Base-by-base conservation (phyloP, 2,797 vertebrate genomes). In the Pseudomugil tenellus region DNA sequence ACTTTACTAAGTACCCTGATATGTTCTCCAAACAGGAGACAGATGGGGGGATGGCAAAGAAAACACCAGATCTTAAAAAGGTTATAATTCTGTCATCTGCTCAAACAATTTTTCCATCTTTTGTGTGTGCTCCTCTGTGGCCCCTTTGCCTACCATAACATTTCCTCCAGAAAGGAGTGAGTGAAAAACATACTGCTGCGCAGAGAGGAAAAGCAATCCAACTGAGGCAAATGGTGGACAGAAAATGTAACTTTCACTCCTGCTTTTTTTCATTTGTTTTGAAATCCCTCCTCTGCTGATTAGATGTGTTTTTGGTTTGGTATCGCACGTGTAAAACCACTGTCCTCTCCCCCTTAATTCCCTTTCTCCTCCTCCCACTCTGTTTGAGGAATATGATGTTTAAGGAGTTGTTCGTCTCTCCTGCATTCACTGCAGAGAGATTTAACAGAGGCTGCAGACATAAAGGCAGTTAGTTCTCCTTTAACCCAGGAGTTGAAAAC, bases 331-430 rank as follows among this genome's bases (percentile, higher is more conserved):
- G 48, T 31, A 67, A 32, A 53, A 54, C 37, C 72, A 62, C 48
- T 58, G 3, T 57, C 69, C 73, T 78, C 72, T 76, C 81, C 72
- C 81, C 72, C 74, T 58, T 35, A 23, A 5, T 12, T 17, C 54
- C 68, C 46, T 54, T 52, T 69, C 43, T 54, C 55, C 52, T 56
- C 61, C 59, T 46, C 54, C 59, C 23, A 16, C 54, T 72, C 67
- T 66, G 75, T 74, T 67, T 85, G 73, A 90, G 90, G 87, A 91
- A 90, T 88, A 85, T 68, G 63, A 12, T 65, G 84, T 81, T 77
- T 25, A 52, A n/a, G 59, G 77, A 90, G 71, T 80, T 61, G 55
- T 63, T 85, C 79, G 61, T 74, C 77, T 82, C 70, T 86, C 63
- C 79, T 51, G 76, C 69, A 76, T 77, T 23, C 70, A 68, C 32